Evolutionary conservation across 2,888 invertebrate genomes (phyloP), one percentile per base, ranked within the genome.

Genomic region (Mimas tiliae): DNA sequence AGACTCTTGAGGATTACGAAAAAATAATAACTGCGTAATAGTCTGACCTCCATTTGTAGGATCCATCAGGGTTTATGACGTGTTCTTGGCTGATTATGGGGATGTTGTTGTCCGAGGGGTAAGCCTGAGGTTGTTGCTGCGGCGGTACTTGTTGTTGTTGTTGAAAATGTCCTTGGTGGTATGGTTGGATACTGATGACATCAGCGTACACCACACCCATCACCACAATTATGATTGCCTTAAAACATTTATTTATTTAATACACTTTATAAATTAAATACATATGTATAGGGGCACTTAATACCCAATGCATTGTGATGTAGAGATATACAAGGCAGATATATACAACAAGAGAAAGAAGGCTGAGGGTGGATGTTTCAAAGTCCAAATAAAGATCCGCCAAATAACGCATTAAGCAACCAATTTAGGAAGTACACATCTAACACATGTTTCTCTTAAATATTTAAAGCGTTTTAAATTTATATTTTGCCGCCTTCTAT

Each of bases 81-180:
- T 96, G 95, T 72, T 96, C 95, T 83, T 96, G 96, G 66, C 95
- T 86, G 62, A 96, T 87, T 67, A 96, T 96, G 14, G 96, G 96
- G 45, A 96, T 95, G 0, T 95, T 95, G 70, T 96, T 95, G 70
- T 96, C 95, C 4, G 94, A 94, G 0, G 91, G 85, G 53, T 94
- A 92, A 51, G 81, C 80, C 53, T 84, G 86, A 50, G 86, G 86
- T 38, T 85, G 84, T 34, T 80, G 81, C 38, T 75, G 73, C 12
- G 73, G 77, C n/a, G 77, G 79, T 45, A 14, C 14, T 45, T 45
- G 45, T 6, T 45, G 45, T 14, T 45, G 45, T 19, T 83, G 79
- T n/a, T 73, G 73, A 27, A 83, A 78, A 1, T 81, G 79, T 9
- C 78, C 76, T 16, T 76, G 80, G 27, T 87, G 87, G 71, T 80